Evolutionary conservation across 2,888 invertebrate genomes (phyloP).

Genomic region (Girardia tigrina): DNA sequence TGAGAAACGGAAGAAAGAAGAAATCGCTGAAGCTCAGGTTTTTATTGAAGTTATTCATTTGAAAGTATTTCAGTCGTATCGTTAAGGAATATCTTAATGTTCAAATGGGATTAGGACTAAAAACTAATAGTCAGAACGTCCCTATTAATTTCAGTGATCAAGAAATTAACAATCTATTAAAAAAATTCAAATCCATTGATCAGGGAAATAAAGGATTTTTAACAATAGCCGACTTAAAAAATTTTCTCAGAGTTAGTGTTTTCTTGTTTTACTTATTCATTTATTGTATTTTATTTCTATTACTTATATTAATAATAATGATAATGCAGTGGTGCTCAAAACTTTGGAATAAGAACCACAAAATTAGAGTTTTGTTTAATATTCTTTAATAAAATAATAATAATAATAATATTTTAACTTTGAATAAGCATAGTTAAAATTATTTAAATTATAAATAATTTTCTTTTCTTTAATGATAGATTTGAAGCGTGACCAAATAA

Average conservation of each 20-base stretch:
- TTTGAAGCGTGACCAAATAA: too few relatives aligned
- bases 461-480: too few relatives aligned
- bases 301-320: too few relatives aligned
- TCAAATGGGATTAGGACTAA: slow-evolving; percentile 33
- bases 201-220: slow-evolving; percentile 90
- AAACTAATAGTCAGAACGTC: slow-evolving; percentile 52
- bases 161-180: slow-evolving; percentile 81
- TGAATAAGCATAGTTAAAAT: too few relatives aligned
- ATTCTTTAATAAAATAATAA: too few relatives aligned
- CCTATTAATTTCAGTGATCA: slow-evolving; percentile 81
- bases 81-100: slow-evolving; percentile 7
- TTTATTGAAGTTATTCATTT: not conserved
- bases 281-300: too few relatives aligned
- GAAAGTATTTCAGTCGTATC: not conserved
- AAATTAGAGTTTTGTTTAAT: too few relatives aligned
- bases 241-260: slow-evolving; percentile 79
- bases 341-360: too few relatives aligned
- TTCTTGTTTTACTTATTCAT: too few relatives aligned
- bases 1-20: slow-evolving; percentile 60
- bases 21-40: slow-evolving; percentile 34
- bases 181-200: slow-evolving; percentile 85
- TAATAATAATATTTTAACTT: too few relatives aligned
- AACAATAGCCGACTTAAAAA: slow-evolving; percentile 85
- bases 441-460: too few relatives aligned
- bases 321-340: too few relatives aligned